Evolutionary conservation across 2,113 vertebrate genomes (phyloP).

Genomic region (Poicephalus meyeri): DNA sequence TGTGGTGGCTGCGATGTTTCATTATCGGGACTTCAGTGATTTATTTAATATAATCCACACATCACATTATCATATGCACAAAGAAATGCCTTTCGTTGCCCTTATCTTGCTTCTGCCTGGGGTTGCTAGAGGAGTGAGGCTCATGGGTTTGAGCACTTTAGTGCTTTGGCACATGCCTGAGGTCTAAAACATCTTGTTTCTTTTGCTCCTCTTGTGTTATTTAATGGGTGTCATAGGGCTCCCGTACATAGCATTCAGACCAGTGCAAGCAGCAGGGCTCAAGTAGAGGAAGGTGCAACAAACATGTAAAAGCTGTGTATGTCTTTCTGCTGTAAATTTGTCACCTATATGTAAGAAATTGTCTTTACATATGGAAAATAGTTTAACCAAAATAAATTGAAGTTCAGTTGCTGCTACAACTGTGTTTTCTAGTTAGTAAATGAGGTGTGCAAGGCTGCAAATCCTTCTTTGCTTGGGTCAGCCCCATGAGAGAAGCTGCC

Average conservation of each 20-base stretch:
- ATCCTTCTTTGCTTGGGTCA: not conserved
- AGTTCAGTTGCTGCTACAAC: not conserved
- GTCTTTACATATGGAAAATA: not conserved
- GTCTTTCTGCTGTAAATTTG: not conserved
- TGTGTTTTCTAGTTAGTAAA: not conserved
- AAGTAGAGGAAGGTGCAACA: not conserved
- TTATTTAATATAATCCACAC: not conserved
- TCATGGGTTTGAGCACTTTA: not conserved
- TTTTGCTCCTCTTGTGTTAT: not conserved
- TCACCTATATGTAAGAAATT: not conserved
- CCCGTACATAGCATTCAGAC: not conserved
- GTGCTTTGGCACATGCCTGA: not conserved
- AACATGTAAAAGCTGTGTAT: rapidly evolving
- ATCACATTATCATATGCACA: rapidly evolving
- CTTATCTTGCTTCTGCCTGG: not conserved
- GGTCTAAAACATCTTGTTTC: not conserved
- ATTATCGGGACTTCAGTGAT: not conserved
- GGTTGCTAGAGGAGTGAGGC: not conserved
- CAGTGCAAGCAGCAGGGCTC: not conserved
- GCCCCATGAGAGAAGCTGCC: rapidly evolving
- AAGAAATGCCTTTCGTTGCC: not conserved
- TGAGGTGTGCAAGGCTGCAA: rapidly evolving
- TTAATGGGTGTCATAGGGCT: not conserved
- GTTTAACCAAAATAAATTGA: not conserved
- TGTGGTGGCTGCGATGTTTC: not conserved